These are phyloP conservation scores for Phasia obesa DNA, from an alignment of 2,888 invertebrate genomes.

Conservation along the genomic window DNA sequence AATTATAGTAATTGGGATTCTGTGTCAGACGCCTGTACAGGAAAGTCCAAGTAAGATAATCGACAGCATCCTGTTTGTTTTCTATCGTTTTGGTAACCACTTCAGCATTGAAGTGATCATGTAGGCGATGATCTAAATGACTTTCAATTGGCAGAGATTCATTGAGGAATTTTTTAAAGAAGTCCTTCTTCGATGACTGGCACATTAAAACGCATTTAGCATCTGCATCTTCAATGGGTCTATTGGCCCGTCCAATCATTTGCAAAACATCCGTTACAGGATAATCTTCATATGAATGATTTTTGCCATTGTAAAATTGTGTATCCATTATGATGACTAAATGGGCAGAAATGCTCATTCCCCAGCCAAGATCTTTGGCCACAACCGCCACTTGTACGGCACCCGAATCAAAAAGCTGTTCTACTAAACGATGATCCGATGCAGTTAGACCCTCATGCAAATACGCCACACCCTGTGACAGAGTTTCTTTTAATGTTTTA, in stretches of 20 bases:
- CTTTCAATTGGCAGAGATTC: slow-evolving; percentile 99
- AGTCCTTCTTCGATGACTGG: slow-evolving; percentile 98
- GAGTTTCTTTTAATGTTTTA: slow-evolving; percentile 94
- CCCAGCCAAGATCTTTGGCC: slow-evolving; percentile 96
- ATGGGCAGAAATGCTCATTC: slow-evolving; percentile 93
- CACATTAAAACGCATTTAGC: slow-evolving; percentile 98
- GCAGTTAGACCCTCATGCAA: slow-evolving; percentile 96
- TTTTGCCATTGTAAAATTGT: slow-evolving; percentile 93
- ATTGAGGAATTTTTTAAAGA: slow-evolving; percentile 98
- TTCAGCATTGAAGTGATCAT: slow-evolving; percentile 99
- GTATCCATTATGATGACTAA: slow-evolving; percentile 99
- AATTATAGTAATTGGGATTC: slow-evolving; percentile 99
- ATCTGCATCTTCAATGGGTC: slow-evolving; percentile 95
- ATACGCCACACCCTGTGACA: slow-evolving; percentile 97
- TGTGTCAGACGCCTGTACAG: slow-evolving; percentile 97
- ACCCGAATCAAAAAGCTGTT: slow-evolving; percentile 95
- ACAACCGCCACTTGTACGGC: slow-evolving; percentile 97
- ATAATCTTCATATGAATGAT: slow-evolving; percentile 97
- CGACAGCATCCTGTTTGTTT: slow-evolving; percentile 99
- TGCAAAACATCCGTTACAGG: slow-evolving; percentile 98
- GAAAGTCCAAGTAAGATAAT: slow-evolving; percentile 99
- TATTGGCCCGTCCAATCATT: slow-evolving; percentile 98
- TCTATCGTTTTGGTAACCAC: slow-evolving; percentile 99
- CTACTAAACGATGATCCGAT: slow-evolving; percentile 94
- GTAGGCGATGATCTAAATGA: slow-evolving; percentile 97